Evolutionary conservation across 92 coral and sea anemone genomes (phyloP).

Genomic region (Palythoa grandiflora): DNA sequence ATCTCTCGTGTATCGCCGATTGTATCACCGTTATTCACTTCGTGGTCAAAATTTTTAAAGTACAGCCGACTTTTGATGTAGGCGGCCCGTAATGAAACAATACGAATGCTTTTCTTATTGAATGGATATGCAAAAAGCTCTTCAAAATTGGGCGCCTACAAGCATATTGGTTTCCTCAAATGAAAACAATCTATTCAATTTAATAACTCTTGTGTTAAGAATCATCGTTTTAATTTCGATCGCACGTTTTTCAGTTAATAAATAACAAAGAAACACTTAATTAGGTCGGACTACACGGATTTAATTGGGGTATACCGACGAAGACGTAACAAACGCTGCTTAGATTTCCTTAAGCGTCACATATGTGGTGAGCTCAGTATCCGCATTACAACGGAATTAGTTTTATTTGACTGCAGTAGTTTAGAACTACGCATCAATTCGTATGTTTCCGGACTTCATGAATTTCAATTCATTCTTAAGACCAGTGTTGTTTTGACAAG

Average conservation of each 20-base stretch:
- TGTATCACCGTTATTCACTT: background rate
- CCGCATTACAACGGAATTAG: conserved; percentile 42
- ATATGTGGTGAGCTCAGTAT: background rate
- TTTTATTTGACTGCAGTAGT: conserved; percentile 8
- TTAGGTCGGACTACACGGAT: conserved; percentile 69
- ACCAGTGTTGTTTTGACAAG: conserved; percentile 88
- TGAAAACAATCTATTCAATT: conserved; percentile 50
- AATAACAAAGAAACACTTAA: conserved; percentile 87
- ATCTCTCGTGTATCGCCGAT: conserved; percentile 31
- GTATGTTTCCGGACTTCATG: conserved; percentile 82
- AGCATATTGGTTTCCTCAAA: conserved; percentile 44
- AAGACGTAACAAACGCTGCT: conserved; percentile 1
- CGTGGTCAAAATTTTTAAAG: background rate
- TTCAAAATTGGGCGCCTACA: conserved; percentile 26
- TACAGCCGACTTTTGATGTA: background rate
- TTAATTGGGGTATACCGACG: conserved; percentile 56
- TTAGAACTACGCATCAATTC: conserved; percentile 51
- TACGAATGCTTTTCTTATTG: conserved; percentile 2
- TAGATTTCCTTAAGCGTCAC: conserved; percentile 44
- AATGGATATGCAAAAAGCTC: conserved; percentile 50
- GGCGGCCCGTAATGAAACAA: background rate
- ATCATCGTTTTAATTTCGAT: conserved; percentile 59
- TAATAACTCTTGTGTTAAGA: conserved; percentile 51
- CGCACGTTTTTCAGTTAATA: conserved; percentile 79
- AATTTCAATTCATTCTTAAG: conserved; percentile 75